Evolutionary conservation across 2,797 vertebrate genomes (phyloP).

Genomic region (Natrix natrix): DNA sequence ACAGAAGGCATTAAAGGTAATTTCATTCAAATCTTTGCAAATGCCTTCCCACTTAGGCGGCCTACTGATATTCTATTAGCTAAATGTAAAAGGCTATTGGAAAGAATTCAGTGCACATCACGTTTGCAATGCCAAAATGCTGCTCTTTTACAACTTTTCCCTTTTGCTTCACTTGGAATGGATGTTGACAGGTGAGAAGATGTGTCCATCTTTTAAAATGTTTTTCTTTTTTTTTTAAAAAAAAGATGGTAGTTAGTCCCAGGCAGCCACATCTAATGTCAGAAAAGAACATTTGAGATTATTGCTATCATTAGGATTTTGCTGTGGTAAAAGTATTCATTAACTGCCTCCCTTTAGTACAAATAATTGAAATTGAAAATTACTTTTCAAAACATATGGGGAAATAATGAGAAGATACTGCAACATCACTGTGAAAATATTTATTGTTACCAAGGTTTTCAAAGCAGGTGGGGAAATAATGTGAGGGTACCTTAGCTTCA

Average conservation of each 20-base stretch:
- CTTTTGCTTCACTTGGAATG: neutral
- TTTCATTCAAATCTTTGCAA: neutral
- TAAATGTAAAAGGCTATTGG: neutral
- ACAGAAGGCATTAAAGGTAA: neutral
- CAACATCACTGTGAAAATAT: neutral
- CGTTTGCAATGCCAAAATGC: neutral
- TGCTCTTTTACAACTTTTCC: neutral
- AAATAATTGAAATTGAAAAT: neutral
- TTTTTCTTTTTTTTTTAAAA: neutral
- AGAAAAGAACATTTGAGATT: neutral
- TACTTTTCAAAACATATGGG: neutral
- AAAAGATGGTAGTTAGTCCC: no score
- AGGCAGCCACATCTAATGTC: no score
- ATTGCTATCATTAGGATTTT: neutral
- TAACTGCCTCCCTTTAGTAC: neutral
- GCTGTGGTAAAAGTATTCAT: neutral
- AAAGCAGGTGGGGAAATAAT: neutral
- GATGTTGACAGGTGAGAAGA: neutral
- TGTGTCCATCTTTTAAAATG: neutral
- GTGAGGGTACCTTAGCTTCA: neutral
- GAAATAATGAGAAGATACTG: neutral
- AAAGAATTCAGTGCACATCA: neutral
- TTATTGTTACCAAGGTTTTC: neutral
- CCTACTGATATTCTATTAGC: neutral
- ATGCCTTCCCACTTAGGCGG: neutral